Conservation (phyloP, 2,113 vertebrate species). For the Misgurnus anguillicaudatus region DNA sequence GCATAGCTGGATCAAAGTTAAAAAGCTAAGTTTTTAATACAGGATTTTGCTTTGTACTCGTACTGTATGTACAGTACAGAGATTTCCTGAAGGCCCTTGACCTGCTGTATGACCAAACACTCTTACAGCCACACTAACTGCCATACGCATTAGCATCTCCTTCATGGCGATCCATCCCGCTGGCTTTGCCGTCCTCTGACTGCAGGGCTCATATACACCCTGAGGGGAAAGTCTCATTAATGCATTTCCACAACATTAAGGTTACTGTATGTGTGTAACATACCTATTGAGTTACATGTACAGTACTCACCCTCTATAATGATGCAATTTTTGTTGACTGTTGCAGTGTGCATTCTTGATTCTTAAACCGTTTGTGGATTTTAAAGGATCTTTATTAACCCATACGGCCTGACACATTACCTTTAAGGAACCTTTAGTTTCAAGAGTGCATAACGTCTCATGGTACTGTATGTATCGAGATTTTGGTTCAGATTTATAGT, state of each 20-base stretch:
- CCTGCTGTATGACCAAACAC: neutral
- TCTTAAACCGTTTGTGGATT: neutral
- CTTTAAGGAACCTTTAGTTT: no score
- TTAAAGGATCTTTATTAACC: no score
- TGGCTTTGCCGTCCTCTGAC: slow-evolving; percentile 25
- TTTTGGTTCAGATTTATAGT: neutral
- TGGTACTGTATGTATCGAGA: neutral
- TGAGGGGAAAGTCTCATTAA: slow-evolving; percentile 38
- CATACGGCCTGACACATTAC: no score
- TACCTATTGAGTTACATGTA: neutral
- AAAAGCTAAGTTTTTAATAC: no score
- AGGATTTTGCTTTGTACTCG: neutral
- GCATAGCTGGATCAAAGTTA: no score
- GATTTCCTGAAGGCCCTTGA: neutral
- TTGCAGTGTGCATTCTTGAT: neutral
- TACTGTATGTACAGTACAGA: neutral
- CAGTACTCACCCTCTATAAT: neutral
- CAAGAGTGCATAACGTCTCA: neutral
- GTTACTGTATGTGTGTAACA: neutral
- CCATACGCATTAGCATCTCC: slow-evolving; percentile 20
- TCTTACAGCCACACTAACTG: neutral
- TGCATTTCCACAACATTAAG: neutral
- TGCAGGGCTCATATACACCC: slow-evolving; percentile 22
- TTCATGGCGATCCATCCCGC: neutral
- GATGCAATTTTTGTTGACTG: slow-evolving; percentile 9